phyloP scores from a whole-genome alignment of 2,888 invertebrate genomes.

The Itoplectis maculator region DNA sequence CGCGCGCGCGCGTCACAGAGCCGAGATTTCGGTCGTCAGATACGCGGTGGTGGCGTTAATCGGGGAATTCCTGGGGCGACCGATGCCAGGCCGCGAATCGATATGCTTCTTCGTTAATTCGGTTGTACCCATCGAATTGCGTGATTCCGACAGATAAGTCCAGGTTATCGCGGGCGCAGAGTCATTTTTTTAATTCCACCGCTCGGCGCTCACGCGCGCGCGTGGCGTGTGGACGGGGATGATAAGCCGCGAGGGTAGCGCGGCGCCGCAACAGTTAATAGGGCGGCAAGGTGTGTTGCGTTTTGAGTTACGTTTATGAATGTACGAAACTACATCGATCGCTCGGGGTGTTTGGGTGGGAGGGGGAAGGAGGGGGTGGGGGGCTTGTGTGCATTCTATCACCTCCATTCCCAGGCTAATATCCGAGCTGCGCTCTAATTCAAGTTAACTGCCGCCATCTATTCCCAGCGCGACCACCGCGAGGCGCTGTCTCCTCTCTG shows the following conservation, averaged over 20 bases:
- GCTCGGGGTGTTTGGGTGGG: too few species aligned
- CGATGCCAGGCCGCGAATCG: constrained; percentile 29
- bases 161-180: constrained; percentile 20
- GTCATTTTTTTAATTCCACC: constrained; percentile 1
- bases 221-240: constrained; percentile 59
- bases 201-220: neutral
- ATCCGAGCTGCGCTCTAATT: constrained; percentile 59
- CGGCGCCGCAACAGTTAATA: constrained; percentile 54
- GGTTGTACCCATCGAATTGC: constrained; percentile 12
- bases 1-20: neutral
- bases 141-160: constrained; percentile 32
- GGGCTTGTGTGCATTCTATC: constrained; percentile 59
- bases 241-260: constrained; percentile 59
- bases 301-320: constrained; percentile 62
- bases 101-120: constrained; percentile 47
- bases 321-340: constrained; percentile 57
- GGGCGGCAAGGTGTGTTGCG: constrained; percentile 47
- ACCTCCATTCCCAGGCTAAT: constrained; percentile 63
- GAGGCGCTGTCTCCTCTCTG: constrained; percentile 1
- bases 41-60: constrained; percentile 29
- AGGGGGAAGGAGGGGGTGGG: too few species aligned
- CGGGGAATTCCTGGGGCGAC: constrained; percentile 4
- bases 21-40: constrained; percentile 32
- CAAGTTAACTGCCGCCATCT: constrained; percentile 64
- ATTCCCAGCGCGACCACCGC: constrained; percentile 39